Evolutionary conservation across 2,797 vertebrate genomes (phyloP), one percentile per base, ranked within the genome.

Genomic region (Dallia pectoralis): DNA sequence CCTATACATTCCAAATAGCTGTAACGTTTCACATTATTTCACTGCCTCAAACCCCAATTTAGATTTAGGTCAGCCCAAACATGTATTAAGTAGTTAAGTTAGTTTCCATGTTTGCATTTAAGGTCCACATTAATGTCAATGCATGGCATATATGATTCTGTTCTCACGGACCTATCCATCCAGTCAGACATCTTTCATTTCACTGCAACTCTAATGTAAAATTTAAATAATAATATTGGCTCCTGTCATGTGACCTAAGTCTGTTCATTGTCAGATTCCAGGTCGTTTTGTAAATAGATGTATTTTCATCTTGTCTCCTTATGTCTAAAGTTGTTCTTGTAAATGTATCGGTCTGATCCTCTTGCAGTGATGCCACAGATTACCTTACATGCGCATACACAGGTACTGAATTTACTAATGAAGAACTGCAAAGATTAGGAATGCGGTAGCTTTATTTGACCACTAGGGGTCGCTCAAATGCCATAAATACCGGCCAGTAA

Each of bases 401-500:
- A 30, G 61, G 14, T 63, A 18, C 27, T 29, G 25, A 15, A 30
- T 25, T 14, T 27, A 18, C n/a, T n/a, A 16, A 6, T 40, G 36
- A 1, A 25, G 0, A n/a, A n/a, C 19, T 53, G 51, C n/a, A 8
- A n/a, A 53, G 7, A 11, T 7, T 15, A 62, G 2, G 15, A 62
- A 62, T 6, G 19, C 22, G 9, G 8, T 29, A 16, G 18, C 16
- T 18, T 8, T 25, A 3, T 30, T 49, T 27, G 4, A 30, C 19
- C 47, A 11, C 48, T 53, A 75, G 69, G 22, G 82, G 88, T 85
- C 81, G 76, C 84, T 86, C 11, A 78, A 22, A 71, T 12, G 30
- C 67, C 77, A 49, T 75, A n/a, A 7, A 8, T 4, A 56, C n/a
- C 53, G 12, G 29, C 29, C 18, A 16, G 29, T 7, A 7, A 53